A percentile compares a stretch with the other conserved stretches of the same genome.
Conservation (phyloP, 2,113 vertebrate species). For the Antigone vipio region DNA sequence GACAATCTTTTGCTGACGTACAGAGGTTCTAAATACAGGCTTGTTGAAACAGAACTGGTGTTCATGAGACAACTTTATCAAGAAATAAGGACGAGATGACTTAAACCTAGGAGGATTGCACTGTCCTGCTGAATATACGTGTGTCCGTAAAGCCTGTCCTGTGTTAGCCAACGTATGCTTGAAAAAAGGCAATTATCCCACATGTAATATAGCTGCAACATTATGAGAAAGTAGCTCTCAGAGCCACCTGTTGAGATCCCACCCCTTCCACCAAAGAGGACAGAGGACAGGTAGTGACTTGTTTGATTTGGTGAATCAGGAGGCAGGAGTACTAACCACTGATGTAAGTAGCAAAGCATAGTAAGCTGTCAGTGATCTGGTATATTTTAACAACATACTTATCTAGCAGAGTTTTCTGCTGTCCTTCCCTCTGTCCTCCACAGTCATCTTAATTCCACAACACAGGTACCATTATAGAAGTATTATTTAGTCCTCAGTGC, state of each 20-base stretch:
- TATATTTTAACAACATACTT: background rate
- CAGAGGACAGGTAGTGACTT: background rate
- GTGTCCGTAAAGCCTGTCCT: background rate
- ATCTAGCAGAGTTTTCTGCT: background rate
- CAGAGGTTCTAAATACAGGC: background rate
- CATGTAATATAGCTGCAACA: background rate
- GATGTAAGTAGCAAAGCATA: background rate
- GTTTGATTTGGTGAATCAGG: background rate
- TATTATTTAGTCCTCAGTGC: background rate
- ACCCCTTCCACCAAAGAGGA: background rate
- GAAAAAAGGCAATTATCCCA: background rate
- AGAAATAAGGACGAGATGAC: background rate
- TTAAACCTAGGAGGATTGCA: background rate
- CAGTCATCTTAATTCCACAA: background rate
- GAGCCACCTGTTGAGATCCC: background rate
- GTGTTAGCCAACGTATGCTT: background rate
- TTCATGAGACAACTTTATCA: background rate
- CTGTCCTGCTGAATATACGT: background rate
- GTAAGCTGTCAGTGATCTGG: background rate
- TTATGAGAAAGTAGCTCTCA: background rate
- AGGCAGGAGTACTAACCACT: background rate
- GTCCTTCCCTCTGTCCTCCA: background rate
- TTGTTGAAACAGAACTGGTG: background rate
- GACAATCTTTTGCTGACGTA: background rate
- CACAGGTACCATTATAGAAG: background rate